phyloP scores from a whole-genome alignment of 30 jellyfish, hydroid and myxozoan species.

The Cassiopea xamachana region DNA sequence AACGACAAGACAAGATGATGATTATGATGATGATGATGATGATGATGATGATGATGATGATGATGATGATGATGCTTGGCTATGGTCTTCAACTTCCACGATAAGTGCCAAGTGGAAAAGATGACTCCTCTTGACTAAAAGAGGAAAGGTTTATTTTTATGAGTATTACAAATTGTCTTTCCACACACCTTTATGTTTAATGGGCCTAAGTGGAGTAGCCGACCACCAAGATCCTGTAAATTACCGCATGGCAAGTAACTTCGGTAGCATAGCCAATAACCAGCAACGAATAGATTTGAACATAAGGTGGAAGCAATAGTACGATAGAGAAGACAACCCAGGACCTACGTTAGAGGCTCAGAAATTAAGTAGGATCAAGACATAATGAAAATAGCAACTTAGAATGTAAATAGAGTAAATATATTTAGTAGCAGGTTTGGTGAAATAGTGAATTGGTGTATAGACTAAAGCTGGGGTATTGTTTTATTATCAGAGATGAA shows the following conservation, averaged over 20 bases:
- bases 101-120: conserved; percentile 4
- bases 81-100: conserved; percentile 15
- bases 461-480: neutral
- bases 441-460: conserved; percentile 5
- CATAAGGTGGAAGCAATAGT: neutral
- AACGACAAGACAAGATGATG: too few species aligned
- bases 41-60: conserved; percentile 18
- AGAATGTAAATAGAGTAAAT: conserved; percentile 1
- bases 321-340: neutral
- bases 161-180: neutral
- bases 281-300: neutral
- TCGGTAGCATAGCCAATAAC: neutral
- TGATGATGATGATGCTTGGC: conserved; percentile 20
- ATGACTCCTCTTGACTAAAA: neutral
- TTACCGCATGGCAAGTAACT: conserved; percentile 10
- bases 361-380: neutral
- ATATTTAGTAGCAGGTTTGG: neutral
- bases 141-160: neutral
- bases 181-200: neutral
- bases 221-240: conserved; percentile 2
- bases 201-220: conserved; percentile 13
- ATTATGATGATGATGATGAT: conserved; percentile 11
- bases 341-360: conserved; percentile 5
- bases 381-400: conserved; percentile 4
- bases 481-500: neutral